A percentile compares a stretch with the other conserved stretches of the same genome.
Conservation (phyloP, 2,113 vertebrate genomes). For the Anolis carolinensis region DNA sequence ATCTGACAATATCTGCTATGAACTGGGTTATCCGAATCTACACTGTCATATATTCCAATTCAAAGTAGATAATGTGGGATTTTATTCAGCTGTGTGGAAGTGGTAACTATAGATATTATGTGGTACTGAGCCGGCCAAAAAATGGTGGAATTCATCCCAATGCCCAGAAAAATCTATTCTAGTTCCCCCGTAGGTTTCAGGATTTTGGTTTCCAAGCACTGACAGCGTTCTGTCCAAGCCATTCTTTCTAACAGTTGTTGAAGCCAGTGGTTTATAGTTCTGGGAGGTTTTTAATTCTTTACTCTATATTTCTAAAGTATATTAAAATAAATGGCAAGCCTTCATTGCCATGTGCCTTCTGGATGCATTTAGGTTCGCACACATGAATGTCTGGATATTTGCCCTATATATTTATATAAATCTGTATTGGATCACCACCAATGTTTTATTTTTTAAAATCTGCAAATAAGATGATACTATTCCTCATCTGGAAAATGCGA, state of each 20-base stretch:
- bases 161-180: background rate
- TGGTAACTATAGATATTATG: background rate
- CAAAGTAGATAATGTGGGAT: no score
- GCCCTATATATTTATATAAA: background rate
- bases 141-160: no score
- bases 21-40: no score
- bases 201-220: background rate
- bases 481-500: conserved; percentile 24
- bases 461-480: background rate
- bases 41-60: no score
- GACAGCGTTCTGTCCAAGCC: background rate
- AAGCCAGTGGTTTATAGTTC: background rate
- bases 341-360: background rate
- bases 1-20: no score
- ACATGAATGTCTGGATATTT: background rate
- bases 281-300: background rate
- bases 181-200: background rate
- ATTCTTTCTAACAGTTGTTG: background rate
- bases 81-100: no score
- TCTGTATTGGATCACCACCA: conserved; percentile 25
- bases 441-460: conserved; percentile 32
- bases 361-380: background rate
- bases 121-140: background rate
- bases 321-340: background rate
- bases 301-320: background rate